A percentile compares a stretch with the other conserved stretches of the same genome.
Conservation (phyloP, 2,797 vertebrate genomes). For the Antrozous pallidus region DNA sequence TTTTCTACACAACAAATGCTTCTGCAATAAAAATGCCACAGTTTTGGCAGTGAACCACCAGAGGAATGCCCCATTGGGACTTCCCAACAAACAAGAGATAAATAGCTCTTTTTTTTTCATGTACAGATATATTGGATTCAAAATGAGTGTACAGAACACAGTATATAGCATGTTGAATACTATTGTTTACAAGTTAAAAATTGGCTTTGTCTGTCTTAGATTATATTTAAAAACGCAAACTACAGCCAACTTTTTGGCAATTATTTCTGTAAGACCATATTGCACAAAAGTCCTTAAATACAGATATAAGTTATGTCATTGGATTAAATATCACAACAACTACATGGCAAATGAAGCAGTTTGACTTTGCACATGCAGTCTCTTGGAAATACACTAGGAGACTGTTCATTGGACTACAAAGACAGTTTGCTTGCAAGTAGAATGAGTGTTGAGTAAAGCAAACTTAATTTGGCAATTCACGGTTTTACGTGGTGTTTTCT, state of each 20-base stretch:
- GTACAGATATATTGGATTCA: slow-evolving; percentile 84
- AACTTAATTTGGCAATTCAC: slow-evolving; percentile 84
- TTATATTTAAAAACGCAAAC: slow-evolving; percentile 82
- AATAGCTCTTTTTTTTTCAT: slow-evolving; percentile 79
- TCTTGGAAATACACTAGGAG: slow-evolving; percentile 82
- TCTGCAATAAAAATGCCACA: slow-evolving; percentile 84
- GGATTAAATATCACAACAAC: slow-evolving; percentile 84
- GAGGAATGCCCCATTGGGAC: slow-evolving; percentile 74
- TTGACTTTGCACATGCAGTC: slow-evolving; percentile 86
- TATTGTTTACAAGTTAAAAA: slow-evolving; percentile 81
- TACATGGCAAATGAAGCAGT: slow-evolving; percentile 82
- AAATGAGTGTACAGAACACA: slow-evolving; percentile 81
- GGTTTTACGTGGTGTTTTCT: slow-evolving; percentile 72
- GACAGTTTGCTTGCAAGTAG: slow-evolving; percentile 80
- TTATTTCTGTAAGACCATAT: slow-evolving; percentile 84
- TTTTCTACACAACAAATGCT: slow-evolving; percentile 81
- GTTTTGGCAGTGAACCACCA: slow-evolving; percentile 85
- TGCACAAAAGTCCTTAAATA: slow-evolving; percentile 86
- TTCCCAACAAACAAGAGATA: slow-evolving; percentile 82
- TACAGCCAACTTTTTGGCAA: slow-evolving; percentile 78
- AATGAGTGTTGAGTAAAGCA: slow-evolving; percentile 81
- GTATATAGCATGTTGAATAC: slow-evolving; percentile 78
- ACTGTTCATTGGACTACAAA: slow-evolving; percentile 82
- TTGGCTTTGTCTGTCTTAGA: slow-evolving; percentile 77
- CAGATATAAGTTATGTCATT: slow-evolving; percentile 84